Conservation (phyloP, 2,888 invertebrate genomes). For the Punctoribates punctum region DNA sequence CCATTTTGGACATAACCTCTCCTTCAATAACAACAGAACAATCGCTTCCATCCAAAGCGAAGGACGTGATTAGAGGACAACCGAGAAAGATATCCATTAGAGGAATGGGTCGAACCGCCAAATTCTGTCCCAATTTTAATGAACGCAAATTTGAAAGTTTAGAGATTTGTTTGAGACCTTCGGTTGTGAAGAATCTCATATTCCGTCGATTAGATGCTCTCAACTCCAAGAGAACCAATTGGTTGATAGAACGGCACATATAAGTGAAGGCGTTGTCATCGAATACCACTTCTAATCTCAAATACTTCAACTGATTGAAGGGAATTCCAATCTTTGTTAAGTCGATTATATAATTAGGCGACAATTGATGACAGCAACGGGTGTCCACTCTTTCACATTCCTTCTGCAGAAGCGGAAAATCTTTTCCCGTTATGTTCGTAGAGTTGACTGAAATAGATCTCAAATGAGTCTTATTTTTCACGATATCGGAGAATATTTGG, state of each 20-base stretch:
- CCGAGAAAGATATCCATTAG: background rate
- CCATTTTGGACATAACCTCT: background rate
- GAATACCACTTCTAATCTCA: background rate
- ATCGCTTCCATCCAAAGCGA: background rate
- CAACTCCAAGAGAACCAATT: background rate
- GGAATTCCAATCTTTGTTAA: background rate
- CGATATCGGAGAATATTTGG: background rate
- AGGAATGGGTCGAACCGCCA: background rate
- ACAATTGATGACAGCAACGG: background rate
- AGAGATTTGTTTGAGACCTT: background rate
- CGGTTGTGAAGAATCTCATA: background rate
- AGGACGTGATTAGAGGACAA: background rate
- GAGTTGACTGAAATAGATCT: background rate
- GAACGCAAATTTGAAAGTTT: background rate
- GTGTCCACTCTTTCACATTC: background rate
- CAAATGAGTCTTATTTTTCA: background rate
- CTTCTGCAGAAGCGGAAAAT: background rate
- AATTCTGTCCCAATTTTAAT: background rate
- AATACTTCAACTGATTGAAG: background rate
- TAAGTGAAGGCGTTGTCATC: background rate
- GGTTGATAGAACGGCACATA: background rate
- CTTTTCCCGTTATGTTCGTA: background rate
- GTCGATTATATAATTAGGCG: background rate
- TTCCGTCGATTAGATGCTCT: background rate
- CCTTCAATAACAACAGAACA: background rate